Evolutionary conservation across 2,113 vertebrate species (phyloP), one percentile per base, ranked within the genome.

Genomic region (Corydoras sp.): DNA sequence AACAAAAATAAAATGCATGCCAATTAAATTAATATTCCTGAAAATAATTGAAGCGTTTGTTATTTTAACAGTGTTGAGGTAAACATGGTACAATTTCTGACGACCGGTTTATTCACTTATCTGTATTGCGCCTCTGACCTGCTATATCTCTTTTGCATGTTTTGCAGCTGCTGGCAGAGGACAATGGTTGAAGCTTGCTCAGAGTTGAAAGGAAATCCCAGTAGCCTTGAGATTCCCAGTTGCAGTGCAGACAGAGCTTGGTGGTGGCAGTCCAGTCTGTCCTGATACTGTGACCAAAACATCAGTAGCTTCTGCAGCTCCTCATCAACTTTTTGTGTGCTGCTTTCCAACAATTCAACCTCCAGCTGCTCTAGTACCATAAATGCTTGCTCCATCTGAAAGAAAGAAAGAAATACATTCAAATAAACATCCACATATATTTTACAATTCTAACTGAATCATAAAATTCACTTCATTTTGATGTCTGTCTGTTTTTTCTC

Each of bases 331-430:
- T 81, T 88, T 50, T 81, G 76, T 79, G 80, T 83, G 30, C 85
- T 80, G 65, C 53, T 65, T 7, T 92, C 86, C 24, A 92, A 92
- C 4, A 92, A 83, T 62, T 96, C 94, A 11, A 90, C 91, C 84
- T 93, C 92, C 77, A 94, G 86, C 77, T 92, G 88, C 76, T 94
- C 90, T 3, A 95, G 85, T 68, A 93, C 86, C 29, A 85, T 83
- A 10, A 89, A 81, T 70, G 95, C 88, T 70, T 90, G 87, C 84
- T 93, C 92, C 84, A 98, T 85, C 96, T 99, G 72, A 77, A 48
- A 76, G 68, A 30, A 48, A 76, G 68, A 30, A 14, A 10, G 35
- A 43, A 43, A 43, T 43, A 43, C 35, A 24, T 24, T 24, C 18
- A 24, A 24, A 24, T 24, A 24, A 24, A 24, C 2, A 24, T 24